A percentile compares a stretch with the other conserved stretches of the same genome.
Evolutionary conservation across 2,888 invertebrate species (phyloP).

Genomic region (Idaea dimidiata): DNA sequence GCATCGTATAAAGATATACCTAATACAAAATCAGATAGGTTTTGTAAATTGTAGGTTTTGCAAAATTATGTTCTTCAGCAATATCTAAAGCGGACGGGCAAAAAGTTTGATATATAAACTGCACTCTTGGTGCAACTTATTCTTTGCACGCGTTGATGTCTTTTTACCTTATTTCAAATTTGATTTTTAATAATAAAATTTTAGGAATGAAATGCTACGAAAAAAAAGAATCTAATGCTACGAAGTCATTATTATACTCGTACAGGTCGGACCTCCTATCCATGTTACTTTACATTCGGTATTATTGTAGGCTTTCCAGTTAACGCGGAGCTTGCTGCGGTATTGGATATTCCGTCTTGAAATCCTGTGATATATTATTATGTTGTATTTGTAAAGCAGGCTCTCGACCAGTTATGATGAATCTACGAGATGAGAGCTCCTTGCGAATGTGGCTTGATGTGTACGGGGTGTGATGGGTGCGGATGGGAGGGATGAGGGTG

Average conservation of each 20-base stretch:
- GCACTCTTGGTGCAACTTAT: not conserved
- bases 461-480: slow-evolving; percentile 69
- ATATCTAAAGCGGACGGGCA: not conserved
- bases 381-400: not conserved
- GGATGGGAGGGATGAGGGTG: slow-evolving; percentile 77
- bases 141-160: slow-evolving; percentile 14
- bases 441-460: slow-evolving; percentile 76
- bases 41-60: not conserved
- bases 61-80: too few species aligned
- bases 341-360: too few species aligned
- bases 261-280: too few species aligned
- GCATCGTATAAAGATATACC: slow-evolving; percentile 9
- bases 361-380: not conserved
- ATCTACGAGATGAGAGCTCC: slow-evolving; percentile 75
- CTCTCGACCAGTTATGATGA: not conserved
- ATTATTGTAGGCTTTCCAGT: too few species aligned
- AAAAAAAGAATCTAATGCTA: too few species aligned
- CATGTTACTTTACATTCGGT: too few species aligned
- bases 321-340: too few species aligned
- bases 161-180: slow-evolving; percentile 1
- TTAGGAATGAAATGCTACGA: too few species aligned
- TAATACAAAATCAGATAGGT: not conserved
- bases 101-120: not conserved
- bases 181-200: not conserved
- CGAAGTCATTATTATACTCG: too few species aligned